Base-by-base conservation (phyloP, 1,140 invertebrate species). In the Bactericera cockerelli region DNA sequence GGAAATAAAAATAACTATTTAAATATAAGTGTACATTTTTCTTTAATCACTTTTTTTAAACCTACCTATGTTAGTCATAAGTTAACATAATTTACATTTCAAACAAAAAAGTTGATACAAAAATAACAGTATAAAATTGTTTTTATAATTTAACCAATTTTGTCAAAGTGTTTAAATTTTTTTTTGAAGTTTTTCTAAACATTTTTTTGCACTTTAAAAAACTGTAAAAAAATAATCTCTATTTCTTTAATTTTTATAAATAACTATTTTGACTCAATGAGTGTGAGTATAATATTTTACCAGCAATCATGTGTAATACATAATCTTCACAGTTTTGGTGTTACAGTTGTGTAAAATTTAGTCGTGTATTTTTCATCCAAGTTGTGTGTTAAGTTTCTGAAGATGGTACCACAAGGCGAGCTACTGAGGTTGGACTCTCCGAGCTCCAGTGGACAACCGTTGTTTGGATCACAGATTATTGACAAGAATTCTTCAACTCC, bases 401-500 rank as follows among this genome's bases (percentile, higher is more conserved):
- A 10, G 16, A 36, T 36, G 33, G 33, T 36, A 11, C 33, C 33
- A 11, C 33, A 36, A 36, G 33, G 33, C 10, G 33, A 36, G 16
- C 33, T 36, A 11, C 16, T 36, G 16, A 10, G 33, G 10, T 36
- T 36, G 33, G 33, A 36, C 16, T 36, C 33, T 36, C 33, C 33
- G 16, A 36, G 33, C 16, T 36, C 33, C 33, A 36, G 33, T 36
- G 33, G 33, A 36, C 33, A 36, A 16, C 75, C 75, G 25, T 68
- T 87, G 62, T 92, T 93, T 72, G 89, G 88, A 64, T 91, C 88
- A 38, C 81, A 88, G 69, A 76, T 86, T 61, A 84, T 95, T 67
- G 83, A 89, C 74, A 85, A 89, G 74, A 86, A 89, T 72, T 93
- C 91, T 13, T 77, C 81, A 26, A 97, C 93, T 49, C 93, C 93